Evolutionary conservation across 2,888 invertebrate species (phyloP).

Genomic region (Beris chalybata): DNA sequence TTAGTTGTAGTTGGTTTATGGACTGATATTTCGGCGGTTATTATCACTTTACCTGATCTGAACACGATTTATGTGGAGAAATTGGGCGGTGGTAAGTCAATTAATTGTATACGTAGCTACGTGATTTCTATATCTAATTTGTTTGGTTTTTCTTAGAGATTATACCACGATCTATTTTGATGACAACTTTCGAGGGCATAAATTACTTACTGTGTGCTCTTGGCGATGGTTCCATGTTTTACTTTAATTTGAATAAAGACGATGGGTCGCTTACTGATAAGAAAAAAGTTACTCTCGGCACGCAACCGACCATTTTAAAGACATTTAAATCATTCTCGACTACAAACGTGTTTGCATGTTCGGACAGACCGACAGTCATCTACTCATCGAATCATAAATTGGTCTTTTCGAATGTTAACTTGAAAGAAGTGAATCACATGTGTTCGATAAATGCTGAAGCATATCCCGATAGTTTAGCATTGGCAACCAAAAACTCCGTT

Average conservation of each 20-base stretch:
- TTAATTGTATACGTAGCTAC: slow-evolving; percentile 1
- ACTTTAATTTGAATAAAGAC: slow-evolving; percentile 81
- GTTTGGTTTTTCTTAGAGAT: slow-evolving; percentile 68
- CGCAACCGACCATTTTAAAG: slow-evolving; percentile 91
- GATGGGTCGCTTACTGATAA: slow-evolving; percentile 79
- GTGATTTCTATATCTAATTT: slow-evolving; percentile 26
- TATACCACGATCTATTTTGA: slow-evolving; percentile 92
- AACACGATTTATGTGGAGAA: slow-evolving; percentile 82
- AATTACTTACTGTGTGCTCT: slow-evolving; percentile 89
- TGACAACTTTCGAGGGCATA: slow-evolving; percentile 91
- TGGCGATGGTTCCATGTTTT: slow-evolving; percentile 97
- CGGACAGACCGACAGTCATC: slow-evolving; percentile 97
- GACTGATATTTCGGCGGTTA: slow-evolving; percentile 94
- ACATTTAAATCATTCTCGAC: slow-evolving; percentile 89
- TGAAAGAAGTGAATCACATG: slow-evolving; percentile 96
- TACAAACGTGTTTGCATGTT: slow-evolving; percentile 97
- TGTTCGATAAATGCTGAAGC: slow-evolving; percentile 94
- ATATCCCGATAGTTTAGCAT: slow-evolving; percentile 79
- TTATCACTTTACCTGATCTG: slow-evolving; percentile 80
- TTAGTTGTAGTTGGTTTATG: slow-evolving; percentile 92
- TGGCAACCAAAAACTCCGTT: slow-evolving; percentile 56
- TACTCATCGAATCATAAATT: slow-evolving; percentile 99
- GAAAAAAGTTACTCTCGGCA: slow-evolving; percentile 95
- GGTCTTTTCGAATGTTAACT: slow-evolving; percentile 96
- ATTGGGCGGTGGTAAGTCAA: slow-evolving; percentile 74